Base-by-base conservation (phyloP, 2,888 invertebrate genomes). In the Flexamia atlantica region DNA sequence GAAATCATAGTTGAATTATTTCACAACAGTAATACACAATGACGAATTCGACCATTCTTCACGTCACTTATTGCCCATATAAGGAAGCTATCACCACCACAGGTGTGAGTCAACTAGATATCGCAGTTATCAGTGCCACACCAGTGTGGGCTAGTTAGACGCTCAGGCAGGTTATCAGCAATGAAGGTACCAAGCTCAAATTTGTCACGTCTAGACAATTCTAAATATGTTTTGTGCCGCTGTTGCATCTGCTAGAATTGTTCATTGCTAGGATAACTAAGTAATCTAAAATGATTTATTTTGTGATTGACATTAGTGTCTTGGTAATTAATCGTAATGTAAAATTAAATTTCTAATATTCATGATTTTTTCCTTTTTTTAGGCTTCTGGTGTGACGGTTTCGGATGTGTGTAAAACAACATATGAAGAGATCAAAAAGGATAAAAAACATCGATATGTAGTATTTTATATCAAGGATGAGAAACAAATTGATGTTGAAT, bases 371-470 rank as follows among this genome's bases (percentile, higher is more conserved):
- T 46, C 12, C 5, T 36, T 57, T 1, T 85, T 85, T 70, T 88
- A 92, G 97, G 97, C 98, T 93, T 98, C 98, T 90, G 98, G 98
- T 90, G 98, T 99, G 88, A 97, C 97, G 92, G 98, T 99, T 87
- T 96, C 97, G 89, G 97, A 97, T 92, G 94, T 95, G 88, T 98
- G 98, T 92, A 97, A 98, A 93, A 96, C 95, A 87, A 97, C 96
- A 88, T 98, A 97, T 91, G 97, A 98, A 91, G 98, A 98, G 93
- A 97, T 99, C 88, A 99, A 99, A 92, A 97, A 98, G 92, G 97
- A 97, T 91, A 98, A 98, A 93, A 97, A 97, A 90, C 97, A 97
- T 92, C 96, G 98, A 90, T 99, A 98, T 91, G 97, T 98, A 88
- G 97, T 99, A 90, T 98, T 97, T 92, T 97, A 95, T 92, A 97